These are phyloP conservation scores for Callaeas wilsoni DNA, from an alignment of 2,113 vertebrate species.

Conservation along the genomic window DNA sequence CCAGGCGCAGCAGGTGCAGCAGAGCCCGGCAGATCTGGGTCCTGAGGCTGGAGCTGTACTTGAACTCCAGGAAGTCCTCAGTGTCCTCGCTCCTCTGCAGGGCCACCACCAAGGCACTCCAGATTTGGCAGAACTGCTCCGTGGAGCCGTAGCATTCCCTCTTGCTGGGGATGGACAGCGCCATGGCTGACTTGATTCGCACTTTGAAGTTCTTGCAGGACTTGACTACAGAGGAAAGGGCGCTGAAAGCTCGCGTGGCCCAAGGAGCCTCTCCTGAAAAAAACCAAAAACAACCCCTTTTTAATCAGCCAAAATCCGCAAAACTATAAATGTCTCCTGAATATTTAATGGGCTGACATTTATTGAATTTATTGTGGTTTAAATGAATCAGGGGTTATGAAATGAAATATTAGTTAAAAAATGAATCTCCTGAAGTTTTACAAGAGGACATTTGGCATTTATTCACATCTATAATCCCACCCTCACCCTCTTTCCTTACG, in stretches of 20 bases:
- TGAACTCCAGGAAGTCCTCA: conserved; percentile 90
- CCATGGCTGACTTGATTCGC: conserved; percentile 90
- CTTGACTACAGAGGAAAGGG: conserved; percentile 85
- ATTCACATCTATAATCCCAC: neutral
- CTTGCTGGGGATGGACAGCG: conserved; percentile 78
- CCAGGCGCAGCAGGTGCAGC: conserved; percentile 82
- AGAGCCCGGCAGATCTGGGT: conserved; percentile 86
- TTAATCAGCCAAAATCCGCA: neutral
- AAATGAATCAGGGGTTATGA: neutral
- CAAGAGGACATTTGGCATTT: neutral
- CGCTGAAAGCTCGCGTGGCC: conserved; percentile 80
- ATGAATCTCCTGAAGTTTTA: neutral
- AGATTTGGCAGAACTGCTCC: conserved; percentile 79
- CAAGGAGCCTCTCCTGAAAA: conserved; percentile 82
- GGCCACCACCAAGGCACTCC: conserved; percentile 83
- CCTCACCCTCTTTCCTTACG: neutral
- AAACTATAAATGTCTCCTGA: neutral
- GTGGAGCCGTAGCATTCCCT: conserved; percentile 80
- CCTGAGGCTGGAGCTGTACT: conserved; percentile 89
- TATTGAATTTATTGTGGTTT: neutral
- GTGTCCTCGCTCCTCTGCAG: conserved; percentile 88
- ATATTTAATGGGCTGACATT: neutral
- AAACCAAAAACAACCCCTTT: accelerated
- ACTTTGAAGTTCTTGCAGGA: conserved; percentile 98
- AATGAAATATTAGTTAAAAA: neutral